phyloP scores from a whole-genome alignment of 2,113 vertebrate genomes.

The Progne subis region DNA sequence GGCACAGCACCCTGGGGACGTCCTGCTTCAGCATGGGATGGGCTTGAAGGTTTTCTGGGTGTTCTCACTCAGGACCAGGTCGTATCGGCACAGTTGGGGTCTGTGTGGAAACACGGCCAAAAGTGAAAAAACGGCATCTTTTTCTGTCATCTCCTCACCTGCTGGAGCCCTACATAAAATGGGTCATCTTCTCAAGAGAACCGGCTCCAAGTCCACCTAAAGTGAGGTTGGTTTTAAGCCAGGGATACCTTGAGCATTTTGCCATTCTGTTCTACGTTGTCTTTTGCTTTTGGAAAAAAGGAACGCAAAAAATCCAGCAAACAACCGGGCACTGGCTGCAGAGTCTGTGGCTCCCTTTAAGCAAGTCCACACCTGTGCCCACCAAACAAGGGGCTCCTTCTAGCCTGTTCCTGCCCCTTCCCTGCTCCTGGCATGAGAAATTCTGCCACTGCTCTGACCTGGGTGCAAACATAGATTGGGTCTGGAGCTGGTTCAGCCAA shows the following conservation, averaged over 20 bases:
- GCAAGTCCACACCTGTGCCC: too few species aligned
- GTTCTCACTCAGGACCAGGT: slow-evolving; percentile 86
- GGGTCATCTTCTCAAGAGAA: background rate
- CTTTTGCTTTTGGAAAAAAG: background rate
- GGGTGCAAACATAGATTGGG: background rate
- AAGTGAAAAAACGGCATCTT: rapidly evolving
- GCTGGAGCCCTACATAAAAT: background rate
- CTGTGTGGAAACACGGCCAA: slow-evolving; percentile 50
- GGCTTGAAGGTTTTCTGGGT: slow-evolving; percentile 79
- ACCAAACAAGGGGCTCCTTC: background rate
- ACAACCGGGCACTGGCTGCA: background rate
- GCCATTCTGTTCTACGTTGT: rapidly evolving
- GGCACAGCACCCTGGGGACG: rapidly evolving
- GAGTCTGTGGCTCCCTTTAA: background rate
- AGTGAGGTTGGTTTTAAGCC: background rate
- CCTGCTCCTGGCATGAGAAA: rapidly evolving
- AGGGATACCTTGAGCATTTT: background rate
- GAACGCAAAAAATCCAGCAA: too few species aligned
- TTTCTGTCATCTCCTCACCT: rapidly evolving
- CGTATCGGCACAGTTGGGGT: slow-evolving; percentile 84
- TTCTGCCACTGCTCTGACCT: background rate
- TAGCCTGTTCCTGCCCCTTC: background rate
- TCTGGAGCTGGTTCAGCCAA: background rate
- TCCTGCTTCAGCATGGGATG: slow-evolving; percentile 73
- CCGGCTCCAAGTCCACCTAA: background rate